Conservation (phyloP, 1,140 invertebrate genomes). For the Aricia agestis region DNA sequence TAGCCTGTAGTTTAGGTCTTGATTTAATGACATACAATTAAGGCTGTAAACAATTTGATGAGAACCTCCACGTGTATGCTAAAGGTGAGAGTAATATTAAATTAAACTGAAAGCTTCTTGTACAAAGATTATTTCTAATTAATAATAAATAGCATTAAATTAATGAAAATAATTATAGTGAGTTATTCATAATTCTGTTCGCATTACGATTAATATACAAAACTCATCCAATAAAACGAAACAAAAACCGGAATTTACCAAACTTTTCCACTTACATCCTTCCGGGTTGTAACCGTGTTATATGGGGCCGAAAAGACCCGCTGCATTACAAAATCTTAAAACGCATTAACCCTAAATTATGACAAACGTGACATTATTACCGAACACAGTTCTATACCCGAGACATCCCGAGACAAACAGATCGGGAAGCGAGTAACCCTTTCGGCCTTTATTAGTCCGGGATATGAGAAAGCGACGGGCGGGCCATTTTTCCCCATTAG, state of each 20-base stretch:
- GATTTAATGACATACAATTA: not conserved
- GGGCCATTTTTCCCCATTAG: constrained; percentile 15
- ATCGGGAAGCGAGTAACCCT: constrained; percentile 9
- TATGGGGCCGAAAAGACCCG: not conserved
- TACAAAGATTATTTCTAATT: too few relatives aligned
- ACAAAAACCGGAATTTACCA: not conserved
- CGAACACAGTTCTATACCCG: constrained; percentile 2
- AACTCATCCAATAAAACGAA: not conserved
- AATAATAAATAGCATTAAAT: too few relatives aligned
- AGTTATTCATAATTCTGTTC: too few relatives aligned
- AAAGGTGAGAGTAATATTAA: too few relatives aligned
- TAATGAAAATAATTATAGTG: too few relatives aligned
- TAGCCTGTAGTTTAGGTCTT: not conserved
- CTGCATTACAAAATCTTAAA: constrained; percentile 7
- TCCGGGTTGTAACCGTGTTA: not conserved
- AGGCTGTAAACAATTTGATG: too few relatives aligned
- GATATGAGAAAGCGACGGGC: constrained; percentile 14
- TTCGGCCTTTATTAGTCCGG: constrained; percentile 1
- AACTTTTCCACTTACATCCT: constrained; percentile 5
- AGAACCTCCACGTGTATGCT: too few relatives aligned
- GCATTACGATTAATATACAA: too few relatives aligned
- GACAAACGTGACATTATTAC: constrained; percentile 8
- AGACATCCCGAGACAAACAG: not conserved
- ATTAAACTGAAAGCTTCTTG: too few relatives aligned
- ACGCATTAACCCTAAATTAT: constrained; percentile 12